Percentiles rank a stretch among this genome's conserved stretches.
Conservation (phyloP, 1,140 invertebrate genomes). For the Hyphantria cunea region DNA sequence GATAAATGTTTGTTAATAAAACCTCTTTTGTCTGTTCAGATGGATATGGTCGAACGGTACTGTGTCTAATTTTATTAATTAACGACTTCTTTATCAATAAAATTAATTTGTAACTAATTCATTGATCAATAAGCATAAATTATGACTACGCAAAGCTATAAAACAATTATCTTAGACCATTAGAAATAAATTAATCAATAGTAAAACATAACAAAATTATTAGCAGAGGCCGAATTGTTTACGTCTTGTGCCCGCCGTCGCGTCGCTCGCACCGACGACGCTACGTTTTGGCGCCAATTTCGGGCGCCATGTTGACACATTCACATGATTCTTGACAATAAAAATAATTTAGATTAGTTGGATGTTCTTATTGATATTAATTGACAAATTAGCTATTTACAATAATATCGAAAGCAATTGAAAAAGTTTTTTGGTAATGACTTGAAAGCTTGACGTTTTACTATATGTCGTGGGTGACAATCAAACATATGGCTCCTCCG, state of each 20-base stretch:
- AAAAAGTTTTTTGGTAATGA: neutral
- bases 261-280: constrained; percentile 36
- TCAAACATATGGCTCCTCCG: too few relatives aligned
- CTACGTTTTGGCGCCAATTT: constrained; percentile 57
- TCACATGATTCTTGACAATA: constrained; percentile 67
- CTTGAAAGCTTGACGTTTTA: too few relatives aligned
- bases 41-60: too few relatives aligned
- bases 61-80: too few relatives aligned
- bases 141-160: neutral
- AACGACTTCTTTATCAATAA: too few relatives aligned
- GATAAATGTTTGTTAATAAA: too few relatives aligned
- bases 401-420: neutral
- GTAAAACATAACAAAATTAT: constrained; percentile 33
- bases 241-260: constrained; percentile 27
- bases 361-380: constrained; percentile 30
- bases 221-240: constrained; percentile 32
- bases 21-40: too few relatives aligned
- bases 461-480: too few relatives aligned
- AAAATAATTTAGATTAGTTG: constrained; percentile 59
- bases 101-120: neutral
- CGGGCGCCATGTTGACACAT: constrained; percentile 60
- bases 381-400: constrained; percentile 9
- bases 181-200: constrained; percentile 34
- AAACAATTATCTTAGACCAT: neutral
- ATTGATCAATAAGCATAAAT: neutral